Evolutionary conservation across 1,140 invertebrate genomes (phyloP).

Genomic region (Triops cancriformis): DNA sequence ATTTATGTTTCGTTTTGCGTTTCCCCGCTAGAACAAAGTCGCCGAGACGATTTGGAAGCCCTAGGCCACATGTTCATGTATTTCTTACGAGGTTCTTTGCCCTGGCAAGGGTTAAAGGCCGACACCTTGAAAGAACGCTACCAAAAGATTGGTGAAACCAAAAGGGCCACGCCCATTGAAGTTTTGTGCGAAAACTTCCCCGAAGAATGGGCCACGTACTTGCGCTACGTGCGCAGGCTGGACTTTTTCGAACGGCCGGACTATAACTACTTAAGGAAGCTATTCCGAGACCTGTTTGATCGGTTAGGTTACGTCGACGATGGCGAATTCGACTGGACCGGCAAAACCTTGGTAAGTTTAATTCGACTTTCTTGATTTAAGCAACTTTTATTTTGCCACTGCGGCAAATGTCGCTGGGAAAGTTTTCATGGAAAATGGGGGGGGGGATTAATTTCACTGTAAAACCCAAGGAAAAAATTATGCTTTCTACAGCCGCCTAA

Average conservation of each 20-base stretch:
- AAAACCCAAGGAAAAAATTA: not conserved
- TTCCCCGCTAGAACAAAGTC: slow-evolving; percentile 78
- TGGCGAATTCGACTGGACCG: slow-evolving; percentile 97
- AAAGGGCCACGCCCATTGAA: slow-evolving; percentile 95
- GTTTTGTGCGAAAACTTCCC: slow-evolving; percentile 93
- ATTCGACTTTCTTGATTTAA: not conserved
- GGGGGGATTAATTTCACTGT: not conserved
- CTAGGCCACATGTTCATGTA: slow-evolving; percentile 99
- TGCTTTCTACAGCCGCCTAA: slow-evolving; percentile 26
- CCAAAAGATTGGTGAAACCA: slow-evolving; percentile 99
- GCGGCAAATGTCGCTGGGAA: too few relatives aligned
- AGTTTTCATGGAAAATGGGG: not conserved
- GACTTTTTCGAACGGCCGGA: slow-evolving; percentile 99
- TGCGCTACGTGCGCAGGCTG: slow-evolving; percentile 90
- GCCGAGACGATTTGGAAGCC: slow-evolving; percentile 97
- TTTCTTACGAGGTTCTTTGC: slow-evolving; percentile 94
- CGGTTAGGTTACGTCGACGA: slow-evolving; percentile 86
- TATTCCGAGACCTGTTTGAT: slow-evolving; percentile 92
- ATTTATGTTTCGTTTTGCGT: slow-evolving; percentile 11
- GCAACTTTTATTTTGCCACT: too few relatives aligned
- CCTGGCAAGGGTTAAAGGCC: slow-evolving; percentile 99
- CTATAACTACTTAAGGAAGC: slow-evolving; percentile 93
- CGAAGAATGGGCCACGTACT: slow-evolving; percentile 93
- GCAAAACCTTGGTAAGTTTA: slow-evolving; percentile 69
- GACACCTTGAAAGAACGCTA: slow-evolving; percentile 99